A percentile compares a stretch with the other conserved stretches of the same genome.
These are phyloP conservation scores for Trachelipus rathkii DNA, from an alignment of 1,140 invertebrate species.

Conservation along the genomic window DNA sequence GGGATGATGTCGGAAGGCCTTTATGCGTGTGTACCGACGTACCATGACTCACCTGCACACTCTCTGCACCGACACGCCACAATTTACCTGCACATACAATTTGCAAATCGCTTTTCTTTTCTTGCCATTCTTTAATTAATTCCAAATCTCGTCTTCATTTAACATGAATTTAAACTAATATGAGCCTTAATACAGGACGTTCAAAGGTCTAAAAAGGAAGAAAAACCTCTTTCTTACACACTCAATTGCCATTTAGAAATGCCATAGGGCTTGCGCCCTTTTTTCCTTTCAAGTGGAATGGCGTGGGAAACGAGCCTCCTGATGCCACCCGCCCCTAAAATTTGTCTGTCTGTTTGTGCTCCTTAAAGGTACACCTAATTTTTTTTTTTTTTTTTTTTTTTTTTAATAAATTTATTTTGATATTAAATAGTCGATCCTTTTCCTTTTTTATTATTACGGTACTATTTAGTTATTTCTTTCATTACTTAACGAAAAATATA, in stretches of 20 bases:
- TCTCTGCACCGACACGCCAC: no score
- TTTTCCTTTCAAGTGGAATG: not conserved
- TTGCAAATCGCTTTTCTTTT: not conserved
- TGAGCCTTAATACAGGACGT: not conserved
- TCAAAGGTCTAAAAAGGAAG: not conserved
- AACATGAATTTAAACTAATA: not conserved
- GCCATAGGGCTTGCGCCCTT: not conserved
- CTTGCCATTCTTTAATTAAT: conserved; percentile 4
- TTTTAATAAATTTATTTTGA: no score
- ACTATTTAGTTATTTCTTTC: no score
- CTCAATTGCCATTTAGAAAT: not conserved
- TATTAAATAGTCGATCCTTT: no score
- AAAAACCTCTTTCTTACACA: not conserved
- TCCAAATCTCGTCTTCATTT: conserved; percentile 10
- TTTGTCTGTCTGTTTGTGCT: not conserved
- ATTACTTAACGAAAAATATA: no score
- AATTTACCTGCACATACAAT: not conserved
- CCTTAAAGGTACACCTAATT: no score
- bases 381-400: no score
- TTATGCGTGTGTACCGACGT: no score
- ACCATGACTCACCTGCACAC: not conserved
- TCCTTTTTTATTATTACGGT: no score
- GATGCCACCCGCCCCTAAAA: not conserved
- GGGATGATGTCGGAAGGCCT: no score
- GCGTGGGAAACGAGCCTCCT: not conserved